These are phyloP conservation scores for Troides helena DNA, from an alignment of 2,888 invertebrate genomes.

Conservation along the genomic window DNA sequence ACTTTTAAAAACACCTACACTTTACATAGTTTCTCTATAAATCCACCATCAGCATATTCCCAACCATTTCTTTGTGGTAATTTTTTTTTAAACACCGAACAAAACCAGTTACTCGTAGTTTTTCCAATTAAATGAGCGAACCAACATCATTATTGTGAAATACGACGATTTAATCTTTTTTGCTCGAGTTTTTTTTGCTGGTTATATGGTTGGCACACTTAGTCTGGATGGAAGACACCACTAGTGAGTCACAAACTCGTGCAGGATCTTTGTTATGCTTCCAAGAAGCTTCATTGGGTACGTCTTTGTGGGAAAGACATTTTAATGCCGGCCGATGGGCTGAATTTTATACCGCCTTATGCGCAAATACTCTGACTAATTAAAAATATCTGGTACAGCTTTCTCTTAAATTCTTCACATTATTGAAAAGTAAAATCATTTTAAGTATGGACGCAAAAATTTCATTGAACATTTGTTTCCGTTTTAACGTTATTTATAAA, in stretches of 20 bases:
- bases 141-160: slow-evolving; percentile 19
- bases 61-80: too few relatives aligned
- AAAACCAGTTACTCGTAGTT: slow-evolving; percentile 11
- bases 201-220: slow-evolving; percentile 2
- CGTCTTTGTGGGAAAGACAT: slow-evolving; percentile 72
- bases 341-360: slow-evolving; percentile 63
- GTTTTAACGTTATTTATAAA: slow-evolving; percentile 3
- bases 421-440: background rate
- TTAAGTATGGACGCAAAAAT: background rate
- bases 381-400: slow-evolving; percentile 4
- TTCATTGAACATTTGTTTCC: background rate
- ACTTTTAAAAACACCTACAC: background rate
- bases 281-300: slow-evolving; percentile 66
- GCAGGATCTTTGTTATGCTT: slow-evolving; percentile 78
- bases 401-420: background rate
- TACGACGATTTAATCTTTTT: slow-evolving; percentile 35
- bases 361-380: slow-evolving; percentile 42
- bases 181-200: slow-evolving; percentile 41
- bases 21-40: slow-evolving; percentile 10
- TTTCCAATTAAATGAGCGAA: slow-evolving; percentile 18
- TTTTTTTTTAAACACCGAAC: slow-evolving; percentile 13
- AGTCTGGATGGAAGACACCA: slow-evolving; percentile 59
- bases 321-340: slow-evolving; percentile 71
- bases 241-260: slow-evolving; percentile 67
- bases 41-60: slow-evolving; percentile 3